Percentiles rank a stretch among this genome's conserved stretches.
Evolutionary conservation across 1,140 invertebrate species (phyloP).

Genomic region (Meloidogyne chitwoodi): DNA sequence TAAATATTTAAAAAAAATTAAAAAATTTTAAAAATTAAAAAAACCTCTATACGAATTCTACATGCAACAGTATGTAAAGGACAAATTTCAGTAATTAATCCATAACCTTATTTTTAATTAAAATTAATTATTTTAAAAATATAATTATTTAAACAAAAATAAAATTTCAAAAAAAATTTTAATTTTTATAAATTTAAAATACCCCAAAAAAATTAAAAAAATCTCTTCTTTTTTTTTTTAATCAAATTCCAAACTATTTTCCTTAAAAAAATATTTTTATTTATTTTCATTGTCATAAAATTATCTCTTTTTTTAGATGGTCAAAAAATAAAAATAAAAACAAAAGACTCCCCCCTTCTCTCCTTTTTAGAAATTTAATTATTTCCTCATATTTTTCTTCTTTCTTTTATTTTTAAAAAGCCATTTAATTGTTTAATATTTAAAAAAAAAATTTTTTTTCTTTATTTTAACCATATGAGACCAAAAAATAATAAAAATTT

Average conservation of each 20-base stretch:
- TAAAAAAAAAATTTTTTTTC: neutral
- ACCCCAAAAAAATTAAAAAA: neutral
- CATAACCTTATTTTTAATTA: slow-evolving; percentile 29
- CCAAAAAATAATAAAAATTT: neutral
- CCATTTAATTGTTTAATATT: neutral
- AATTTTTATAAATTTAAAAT: no score
- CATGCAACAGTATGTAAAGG: slow-evolving; percentile 39
- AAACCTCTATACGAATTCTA: slow-evolving; percentile 37
- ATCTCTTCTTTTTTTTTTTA: no score
- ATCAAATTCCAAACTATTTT: no score
- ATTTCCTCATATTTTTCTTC: neutral
- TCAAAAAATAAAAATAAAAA: neutral
- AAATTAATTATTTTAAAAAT: neutral
- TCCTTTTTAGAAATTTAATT: neutral
- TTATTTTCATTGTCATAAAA: neutral
- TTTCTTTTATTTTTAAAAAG: neutral
- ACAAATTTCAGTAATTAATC: slow-evolving; percentile 43
- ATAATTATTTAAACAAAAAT: neutral
- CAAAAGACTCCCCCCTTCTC: no score
- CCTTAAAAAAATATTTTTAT: no score
- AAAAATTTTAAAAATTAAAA: neutral
- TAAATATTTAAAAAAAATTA: neutral
- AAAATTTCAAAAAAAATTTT: no score
- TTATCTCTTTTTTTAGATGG: neutral
- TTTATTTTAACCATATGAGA: neutral